Conservation (phyloP, 2,113 vertebrate species). For the Grus americana region DNA sequence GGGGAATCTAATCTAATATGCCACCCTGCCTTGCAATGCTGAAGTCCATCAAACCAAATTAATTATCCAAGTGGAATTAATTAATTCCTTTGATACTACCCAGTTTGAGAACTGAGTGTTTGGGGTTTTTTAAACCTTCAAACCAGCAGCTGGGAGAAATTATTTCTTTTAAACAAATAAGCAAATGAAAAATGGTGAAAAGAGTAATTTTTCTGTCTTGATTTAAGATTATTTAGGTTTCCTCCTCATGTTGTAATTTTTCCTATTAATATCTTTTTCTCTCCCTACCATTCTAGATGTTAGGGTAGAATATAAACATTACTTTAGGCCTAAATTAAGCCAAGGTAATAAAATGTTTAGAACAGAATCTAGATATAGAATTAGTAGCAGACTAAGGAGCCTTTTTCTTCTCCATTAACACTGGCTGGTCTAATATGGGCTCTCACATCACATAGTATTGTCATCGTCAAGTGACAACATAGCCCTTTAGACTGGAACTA, state of each 20-base stretch:
- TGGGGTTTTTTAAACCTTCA: neutral
- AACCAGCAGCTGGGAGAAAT: neutral
- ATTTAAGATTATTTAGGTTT: neutral
- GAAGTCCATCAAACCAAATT: slow-evolving; percentile 25
- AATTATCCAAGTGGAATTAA: slow-evolving; percentile 35
- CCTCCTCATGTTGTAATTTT: neutral
- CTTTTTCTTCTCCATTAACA: neutral
- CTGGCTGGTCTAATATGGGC: neutral
- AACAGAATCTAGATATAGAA: neutral
- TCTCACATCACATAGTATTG: neutral
- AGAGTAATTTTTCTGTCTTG: neutral
- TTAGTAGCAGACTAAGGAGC: neutral
- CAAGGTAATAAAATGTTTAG: neutral
- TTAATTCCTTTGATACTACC: neutral
- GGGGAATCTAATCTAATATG: neutral
- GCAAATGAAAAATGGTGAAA: neutral
- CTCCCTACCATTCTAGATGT: neutral
- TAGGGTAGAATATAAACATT: neutral
- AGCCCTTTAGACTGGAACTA: neutral
- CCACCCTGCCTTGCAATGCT: neutral
- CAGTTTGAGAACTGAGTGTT: neutral
- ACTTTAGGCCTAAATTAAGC: neutral
- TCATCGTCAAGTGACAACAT: neutral
- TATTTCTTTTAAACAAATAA: neutral
- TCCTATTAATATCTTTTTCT: neutral